Evolutionary conservation across 2,888 invertebrate genomes (phyloP), one percentile per base, ranked within the genome.

Genomic region (Odontomyia ornata): DNA sequence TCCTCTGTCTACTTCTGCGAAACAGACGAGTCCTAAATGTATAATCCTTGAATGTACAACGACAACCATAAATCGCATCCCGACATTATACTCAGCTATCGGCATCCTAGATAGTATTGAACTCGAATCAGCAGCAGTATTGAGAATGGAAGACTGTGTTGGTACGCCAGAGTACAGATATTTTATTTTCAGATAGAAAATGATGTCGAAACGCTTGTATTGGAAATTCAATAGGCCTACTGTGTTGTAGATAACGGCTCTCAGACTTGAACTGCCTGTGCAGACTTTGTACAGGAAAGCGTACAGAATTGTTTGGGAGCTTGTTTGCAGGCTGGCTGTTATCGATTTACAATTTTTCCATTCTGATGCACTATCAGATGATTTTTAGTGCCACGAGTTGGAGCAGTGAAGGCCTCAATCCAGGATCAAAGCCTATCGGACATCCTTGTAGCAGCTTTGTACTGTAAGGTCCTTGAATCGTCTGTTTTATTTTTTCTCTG

Each of bases 311-410:
- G 71, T 13, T 52, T 15, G 13, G 15, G 21, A 62, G 75, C 75
- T 46, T 64, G n/a, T 5, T 15, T 64, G 75, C 52, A 73, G 57
- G 52, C 30, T 56, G 52, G 18, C 72, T 27, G 64, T 75, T 75
- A 75, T 75, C 64, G 75, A 75, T 75, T 75, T 75, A 75, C 64
- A 75, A 75, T 57, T 75, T 75, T 75, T 75, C 75, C 75, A 57
- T 62, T 25, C 43, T 23, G 43, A 56, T 27, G 60, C 64, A 75
- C 64, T 75, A 75, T 75, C 75, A 75, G 62, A 75, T 75, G 75
- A 75, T 75, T 75, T 62, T 46, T 64, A 64, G 30, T 47, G 62
- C n/a, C 43, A 46, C n/a, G 47, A 13, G 30, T 23, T n/a, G 7
- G 64, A 27, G 23, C 30, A 9, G 15, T n/a, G n/a, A 15, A 64